Conservation (phyloP, 1,140 invertebrate species). For the Hesperophylax magnus region DNA sequence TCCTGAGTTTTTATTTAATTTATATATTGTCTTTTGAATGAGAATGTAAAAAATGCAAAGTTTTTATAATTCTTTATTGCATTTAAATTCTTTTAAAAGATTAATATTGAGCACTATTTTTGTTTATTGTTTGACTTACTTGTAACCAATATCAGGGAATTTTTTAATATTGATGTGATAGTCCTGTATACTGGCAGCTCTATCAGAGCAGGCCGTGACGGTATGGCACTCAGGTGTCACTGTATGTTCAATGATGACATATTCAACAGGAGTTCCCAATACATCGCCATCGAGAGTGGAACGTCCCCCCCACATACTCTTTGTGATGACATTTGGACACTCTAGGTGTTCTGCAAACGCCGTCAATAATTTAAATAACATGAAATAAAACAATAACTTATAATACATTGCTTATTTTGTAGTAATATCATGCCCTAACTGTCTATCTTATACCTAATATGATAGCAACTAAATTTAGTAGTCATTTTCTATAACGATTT, state of each 20-base stretch:
- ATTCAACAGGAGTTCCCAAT: constrained; percentile 69
- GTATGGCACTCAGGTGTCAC: constrained; percentile 72
- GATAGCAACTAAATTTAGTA: no score
- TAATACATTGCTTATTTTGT: no score
- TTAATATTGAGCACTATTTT: background rate
- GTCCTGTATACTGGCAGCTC: constrained; percentile 71
- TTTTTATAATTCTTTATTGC: background rate
- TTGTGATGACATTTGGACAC: constrained; percentile 55
- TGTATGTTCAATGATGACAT: constrained; percentile 82
- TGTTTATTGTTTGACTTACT: constrained; percentile 65
- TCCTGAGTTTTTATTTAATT: no score
- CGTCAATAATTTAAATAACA: no score
- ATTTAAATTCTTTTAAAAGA: no score
- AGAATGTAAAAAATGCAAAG: constrained; percentile 11
- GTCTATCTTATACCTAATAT: no score
- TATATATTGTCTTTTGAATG: constrained; percentile 28
- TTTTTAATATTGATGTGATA: constrained; percentile 71
- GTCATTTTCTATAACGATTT: no score
- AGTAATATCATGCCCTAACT: no score
- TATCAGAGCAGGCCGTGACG: constrained; percentile 67
- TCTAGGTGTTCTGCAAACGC: constrained; percentile 5
- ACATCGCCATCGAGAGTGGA: constrained; percentile 68
- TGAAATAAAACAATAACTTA: no score
- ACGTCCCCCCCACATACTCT: constrained; percentile 65
- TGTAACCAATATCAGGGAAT: constrained; percentile 76